Evolutionary conservation across 2,113 vertebrate genomes (phyloP), one percentile per base, ranked within the genome.

Genomic region (Saccopteryx bilineata): DNA sequence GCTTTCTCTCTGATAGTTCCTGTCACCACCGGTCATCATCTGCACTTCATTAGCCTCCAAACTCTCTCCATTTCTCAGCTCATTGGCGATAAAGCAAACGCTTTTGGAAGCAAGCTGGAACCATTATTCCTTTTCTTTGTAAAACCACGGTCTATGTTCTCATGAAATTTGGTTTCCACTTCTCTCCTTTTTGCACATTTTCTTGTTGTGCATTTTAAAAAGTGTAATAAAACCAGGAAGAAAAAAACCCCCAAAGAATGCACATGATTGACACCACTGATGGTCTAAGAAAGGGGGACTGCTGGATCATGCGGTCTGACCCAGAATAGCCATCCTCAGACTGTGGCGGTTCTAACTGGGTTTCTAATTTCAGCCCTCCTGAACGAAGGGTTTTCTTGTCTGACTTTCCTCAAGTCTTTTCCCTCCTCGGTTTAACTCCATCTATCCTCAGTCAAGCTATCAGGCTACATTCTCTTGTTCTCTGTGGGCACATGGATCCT

Each of bases 221-320:
- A 90, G 48, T 61, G 10, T 96, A 88, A 95, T 96, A 94, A 95
- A 97, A 95, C 76, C 95, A 97, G 93, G 91, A 94, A 90, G 39
- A 39, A 39, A 39, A 39, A 39, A 39, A 39, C 39, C 39, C 39
- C 39, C 72, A 96, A 94, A 74, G 46, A 88, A 69, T 4, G 23
- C 68, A 50, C 78, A 86, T 94, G 86, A 81, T 90, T 97, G 93
- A 95, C 95, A 91, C 88, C 46, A 48, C 24, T 24, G 12, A 92
- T 80, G 68, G 92, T 78, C 75, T 86, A 72, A 94, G 66, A 95
- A 95, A 87, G 74, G 21, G 14, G 52, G 46, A 61, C 74, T 52
- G 4, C 50, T 39, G 7, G 68, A 33, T 90, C 39, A 5, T 15
- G 14, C n/a, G 31, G 2, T 76, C 81, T 94, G 93, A 96, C 88